Percentiles rank a stretch among this genome's conserved stretches.
phyloP scores from a whole-genome alignment of 2,113 vertebrate species.

The Ailuropoda melanoleuca region DNA sequence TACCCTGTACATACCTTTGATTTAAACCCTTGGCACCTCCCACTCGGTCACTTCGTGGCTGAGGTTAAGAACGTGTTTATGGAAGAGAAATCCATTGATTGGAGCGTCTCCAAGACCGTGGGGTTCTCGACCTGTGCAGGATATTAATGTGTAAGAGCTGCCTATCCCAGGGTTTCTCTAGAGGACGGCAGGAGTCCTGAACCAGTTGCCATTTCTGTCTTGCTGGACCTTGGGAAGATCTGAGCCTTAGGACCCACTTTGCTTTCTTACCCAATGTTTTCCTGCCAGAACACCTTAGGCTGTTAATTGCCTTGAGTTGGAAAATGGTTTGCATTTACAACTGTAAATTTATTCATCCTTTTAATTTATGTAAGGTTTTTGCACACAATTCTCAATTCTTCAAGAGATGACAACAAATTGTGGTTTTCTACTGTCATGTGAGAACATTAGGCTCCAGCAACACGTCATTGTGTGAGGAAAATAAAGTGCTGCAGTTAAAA shows the following conservation, averaged over 20 bases:
- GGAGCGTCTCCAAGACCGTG: not conserved
- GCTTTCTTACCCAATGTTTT: not conserved
- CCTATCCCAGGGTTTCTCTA: not conserved
- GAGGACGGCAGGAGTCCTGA: not conserved
- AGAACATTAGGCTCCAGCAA: not conserved
- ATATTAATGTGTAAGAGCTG: not conserved
- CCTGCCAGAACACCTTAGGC: not conserved
- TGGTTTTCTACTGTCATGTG: not conserved
- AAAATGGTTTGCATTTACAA: not conserved
- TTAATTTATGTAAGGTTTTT: not conserved
- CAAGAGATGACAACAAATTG: not conserved
- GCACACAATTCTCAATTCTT: not conserved
- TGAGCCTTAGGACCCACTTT: not conserved
- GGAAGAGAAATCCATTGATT: not conserved
- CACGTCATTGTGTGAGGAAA: not conserved
- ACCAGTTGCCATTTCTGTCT: not conserved
- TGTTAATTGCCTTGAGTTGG: not conserved
- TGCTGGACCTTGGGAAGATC: not conserved
- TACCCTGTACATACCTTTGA: constrained; percentile 81
- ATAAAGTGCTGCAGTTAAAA: too few relatives aligned
- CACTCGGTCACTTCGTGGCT: not conserved
- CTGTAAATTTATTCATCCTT: not conserved
- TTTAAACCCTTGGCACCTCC: constrained; percentile 27
- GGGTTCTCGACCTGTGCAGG: not conserved
- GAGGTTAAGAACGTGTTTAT: not conserved